Evolutionary conservation across 2,888 invertebrate genomes (phyloP), one percentile per base, ranked within the genome.

Genomic region (Dugesia japonica): DNA sequence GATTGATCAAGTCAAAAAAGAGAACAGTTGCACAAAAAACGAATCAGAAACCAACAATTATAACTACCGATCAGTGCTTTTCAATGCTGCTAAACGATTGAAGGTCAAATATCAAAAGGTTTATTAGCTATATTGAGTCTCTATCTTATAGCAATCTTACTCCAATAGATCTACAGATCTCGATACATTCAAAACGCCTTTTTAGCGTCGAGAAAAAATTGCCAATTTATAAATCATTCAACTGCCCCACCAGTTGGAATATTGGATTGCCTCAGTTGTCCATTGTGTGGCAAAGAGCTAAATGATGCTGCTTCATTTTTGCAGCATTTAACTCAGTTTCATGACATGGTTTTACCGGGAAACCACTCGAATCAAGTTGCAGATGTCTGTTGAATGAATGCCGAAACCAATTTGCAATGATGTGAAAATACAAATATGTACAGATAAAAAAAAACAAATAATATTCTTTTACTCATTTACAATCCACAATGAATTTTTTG

Each of bases 71-170:
- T 56, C 56, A 56, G 56, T 56, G n/a, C 17, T 56, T 9, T 56
- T 56, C 23, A 56, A 56, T 56, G 56, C 56, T 1, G 56, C 56
- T 4, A 56, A 56, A n/a, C n/a, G 56, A 56, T 56, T 56, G 56
- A 56, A 56, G 56, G 56, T 56, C 56, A 56, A 56, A 56, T 56
- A 56, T n/a, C 56, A 56, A 56, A 56, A 56, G 56, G 56, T 56
- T 56, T 56, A 20, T 56, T 56, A 20, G 17, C n/a, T n/a, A 56
- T n/a, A 56, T 20, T 20, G 17, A 20, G 17, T 56, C 23, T 56
- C 20, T 56, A 56, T 56, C 56, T n/a, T 20, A 56, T 56, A 20
- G 23, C 23, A 56, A 56, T 20, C 56, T 56, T 56, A 20, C 56
- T 56, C 4, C 1, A 20, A n/a, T 56, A 56, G 56, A 56, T 56